These are phyloP conservation scores for Pachyseris speciosa DNA, from an alignment of 64 coral and sea anemone genomes.

Conservation along the genomic window DNA sequence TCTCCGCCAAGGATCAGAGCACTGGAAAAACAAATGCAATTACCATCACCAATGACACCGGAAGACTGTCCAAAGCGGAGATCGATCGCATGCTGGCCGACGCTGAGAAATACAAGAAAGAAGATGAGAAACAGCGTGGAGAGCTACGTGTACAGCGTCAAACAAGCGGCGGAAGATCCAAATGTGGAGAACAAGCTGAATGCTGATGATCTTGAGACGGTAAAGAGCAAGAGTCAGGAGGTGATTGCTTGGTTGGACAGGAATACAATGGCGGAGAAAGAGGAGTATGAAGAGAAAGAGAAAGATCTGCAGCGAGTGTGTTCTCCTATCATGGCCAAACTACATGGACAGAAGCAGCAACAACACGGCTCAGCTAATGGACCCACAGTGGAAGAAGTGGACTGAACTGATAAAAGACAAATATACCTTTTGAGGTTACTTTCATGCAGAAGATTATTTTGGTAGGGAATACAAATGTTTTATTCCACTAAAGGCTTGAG, in stretches of 20 bases:
- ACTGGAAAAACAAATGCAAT: conserved; percentile 71
- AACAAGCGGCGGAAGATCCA: conserved; percentile 68
- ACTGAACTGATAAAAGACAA: not conserved
- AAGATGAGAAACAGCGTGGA: conserved; percentile 83
- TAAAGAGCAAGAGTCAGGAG: conserved; percentile 56
- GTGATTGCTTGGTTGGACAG: conserved; percentile 68
- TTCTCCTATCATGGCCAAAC: conserved; percentile 81
- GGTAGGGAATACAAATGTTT: too few relatives aligned
- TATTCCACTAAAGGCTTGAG: too few relatives aligned
- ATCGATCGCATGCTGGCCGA: conserved; percentile 82
- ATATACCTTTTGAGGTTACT: too few relatives aligned
- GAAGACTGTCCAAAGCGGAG: conserved; percentile 75
- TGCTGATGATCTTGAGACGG: conserved; percentile 41
- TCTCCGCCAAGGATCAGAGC: conserved; percentile 78
- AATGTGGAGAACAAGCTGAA: conserved; percentile 40
- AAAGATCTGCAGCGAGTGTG: conserved; percentile 72
- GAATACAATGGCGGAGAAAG: conserved; percentile 62
- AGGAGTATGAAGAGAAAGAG: conserved; percentile 72
- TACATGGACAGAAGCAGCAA: conserved; percentile 53
- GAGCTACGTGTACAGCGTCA: conserved; percentile 64
- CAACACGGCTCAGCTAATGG: not conserved
- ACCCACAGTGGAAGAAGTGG: conserved; percentile 38
- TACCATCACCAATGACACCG: conserved; percentile 85
- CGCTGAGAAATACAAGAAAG: conserved; percentile 76
- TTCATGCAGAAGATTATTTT: too few relatives aligned